Evolutionary conservation across 2,113 vertebrate genomes (phyloP).

Genomic region (Urocynchramus pylzowi): DNA sequence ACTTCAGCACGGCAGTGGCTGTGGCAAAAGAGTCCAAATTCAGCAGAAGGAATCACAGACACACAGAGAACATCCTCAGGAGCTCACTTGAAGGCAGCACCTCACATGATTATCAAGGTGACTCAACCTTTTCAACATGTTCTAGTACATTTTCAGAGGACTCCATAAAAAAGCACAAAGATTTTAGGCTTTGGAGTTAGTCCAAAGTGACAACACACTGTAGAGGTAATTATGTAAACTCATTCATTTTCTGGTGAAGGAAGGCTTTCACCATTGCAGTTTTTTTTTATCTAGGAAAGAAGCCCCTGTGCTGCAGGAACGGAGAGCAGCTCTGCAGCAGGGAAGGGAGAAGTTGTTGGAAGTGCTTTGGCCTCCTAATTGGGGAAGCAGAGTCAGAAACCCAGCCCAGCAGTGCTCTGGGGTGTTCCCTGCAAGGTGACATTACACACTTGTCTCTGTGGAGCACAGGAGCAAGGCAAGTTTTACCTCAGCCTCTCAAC

Average conservation of each 20-base stretch:
- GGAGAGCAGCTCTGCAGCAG: background rate
- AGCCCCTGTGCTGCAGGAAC: background rate
- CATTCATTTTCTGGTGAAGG: background rate
- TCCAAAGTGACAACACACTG: background rate
- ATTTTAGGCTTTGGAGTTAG: background rate
- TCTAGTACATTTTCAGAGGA: background rate
- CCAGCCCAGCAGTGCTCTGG: accelerated
- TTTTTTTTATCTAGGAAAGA: background rate
- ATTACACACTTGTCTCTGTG: background rate
- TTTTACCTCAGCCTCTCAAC: background rate
- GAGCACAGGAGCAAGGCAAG: accelerated
- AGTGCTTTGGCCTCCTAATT: background rate
- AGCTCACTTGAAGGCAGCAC: background rate
- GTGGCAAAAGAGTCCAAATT: background rate
- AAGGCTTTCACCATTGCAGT: background rate
- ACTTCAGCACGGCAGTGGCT: background rate
- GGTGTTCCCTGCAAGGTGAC: background rate
- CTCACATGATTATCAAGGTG: background rate
- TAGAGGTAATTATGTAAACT: background rate
- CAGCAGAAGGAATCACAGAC: background rate
- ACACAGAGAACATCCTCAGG: background rate
- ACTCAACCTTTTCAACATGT: background rate
- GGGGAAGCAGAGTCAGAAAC: background rate
- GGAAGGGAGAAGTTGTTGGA: background rate
- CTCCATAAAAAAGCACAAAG: background rate